Conservation (phyloP, 2,113 vertebrate genomes). For the Rhinolophus ferrumequinum region DNA sequence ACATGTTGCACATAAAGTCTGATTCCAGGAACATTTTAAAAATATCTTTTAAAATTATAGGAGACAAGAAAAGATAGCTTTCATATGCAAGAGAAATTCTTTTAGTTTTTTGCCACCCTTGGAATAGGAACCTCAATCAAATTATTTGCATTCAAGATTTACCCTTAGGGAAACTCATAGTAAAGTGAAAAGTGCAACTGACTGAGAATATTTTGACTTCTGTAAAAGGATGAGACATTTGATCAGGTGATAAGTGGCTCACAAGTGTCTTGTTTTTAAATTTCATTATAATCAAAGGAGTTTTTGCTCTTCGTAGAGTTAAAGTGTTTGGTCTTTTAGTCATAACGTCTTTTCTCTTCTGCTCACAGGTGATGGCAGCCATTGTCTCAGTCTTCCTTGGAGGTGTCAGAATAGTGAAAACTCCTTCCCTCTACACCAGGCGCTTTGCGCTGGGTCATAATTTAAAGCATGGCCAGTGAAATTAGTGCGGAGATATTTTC, state of each 20-base stretch:
- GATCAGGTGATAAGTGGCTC: background rate
- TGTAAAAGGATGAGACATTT: constrained; percentile 43
- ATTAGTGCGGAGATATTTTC: background rate
- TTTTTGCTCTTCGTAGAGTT: constrained; percentile 29
- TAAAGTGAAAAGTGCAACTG: constrained; percentile 69
- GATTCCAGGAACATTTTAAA: constrained; percentile 63
- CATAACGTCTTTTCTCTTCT: background rate
- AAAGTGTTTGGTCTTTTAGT: constrained; percentile 5
- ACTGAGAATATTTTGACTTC: constrained; percentile 58
- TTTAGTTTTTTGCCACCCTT: background rate
- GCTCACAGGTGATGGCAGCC: background rate
- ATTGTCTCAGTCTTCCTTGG: background rate
- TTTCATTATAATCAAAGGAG: constrained; percentile 27
- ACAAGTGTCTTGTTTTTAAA: constrained; percentile 38
- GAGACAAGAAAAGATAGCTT: constrained; percentile 63
- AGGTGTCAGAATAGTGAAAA: background rate
- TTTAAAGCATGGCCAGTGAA: background rate
- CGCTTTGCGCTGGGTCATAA: background rate
- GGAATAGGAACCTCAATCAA: constrained; percentile 42
- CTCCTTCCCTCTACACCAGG: background rate
- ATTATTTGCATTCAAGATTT: constrained; percentile 68
- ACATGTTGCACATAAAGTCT: constrained; percentile 71
- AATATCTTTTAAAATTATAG: constrained; percentile 69
- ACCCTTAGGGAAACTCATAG: constrained; percentile 66
- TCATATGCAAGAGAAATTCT: constrained; percentile 49